Evolutionary conservation across 2,888 invertebrate genomes (phyloP).

Genomic region (Pyralis farinalis): DNA sequence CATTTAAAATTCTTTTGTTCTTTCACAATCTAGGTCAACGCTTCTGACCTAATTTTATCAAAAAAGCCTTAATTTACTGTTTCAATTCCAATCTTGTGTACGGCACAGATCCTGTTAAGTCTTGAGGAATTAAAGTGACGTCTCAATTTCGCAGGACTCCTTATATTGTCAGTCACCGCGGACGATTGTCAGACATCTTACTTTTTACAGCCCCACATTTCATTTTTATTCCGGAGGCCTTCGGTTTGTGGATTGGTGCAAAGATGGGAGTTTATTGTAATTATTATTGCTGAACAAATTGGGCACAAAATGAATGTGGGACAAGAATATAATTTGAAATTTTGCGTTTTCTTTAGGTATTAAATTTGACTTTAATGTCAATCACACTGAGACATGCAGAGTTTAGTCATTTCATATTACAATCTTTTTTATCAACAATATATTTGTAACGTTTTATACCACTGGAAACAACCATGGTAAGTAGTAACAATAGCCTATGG

Average conservation of each 20-base stretch:
- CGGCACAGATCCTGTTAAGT: conserved; percentile 13
- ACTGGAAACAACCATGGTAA: no score
- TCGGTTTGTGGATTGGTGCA: conserved; percentile 24
- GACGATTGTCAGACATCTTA: conserved; percentile 26
- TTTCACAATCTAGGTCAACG: conserved; percentile 11
- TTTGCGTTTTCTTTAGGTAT: no score
- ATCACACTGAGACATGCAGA: no score
- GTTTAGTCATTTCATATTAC: no score
- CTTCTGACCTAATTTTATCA: conserved; percentile 13
- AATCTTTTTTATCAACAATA: no score
- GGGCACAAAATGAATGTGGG: background rate
- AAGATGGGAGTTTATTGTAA: conserved; percentile 12
- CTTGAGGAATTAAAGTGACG: conserved; percentile 30
- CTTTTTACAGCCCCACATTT: conserved; percentile 60
- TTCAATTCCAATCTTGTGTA: conserved; percentile 24
- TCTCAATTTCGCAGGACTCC: conserved; percentile 26
- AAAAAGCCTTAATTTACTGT: conserved; percentile 24
- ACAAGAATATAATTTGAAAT: background rate
- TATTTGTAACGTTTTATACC: no score
- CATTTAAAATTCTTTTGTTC: conserved; percentile 19
- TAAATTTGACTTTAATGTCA: no score
- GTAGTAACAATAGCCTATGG: no score
- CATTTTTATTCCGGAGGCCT: conserved; percentile 56
- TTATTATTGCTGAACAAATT: conserved; percentile 1
- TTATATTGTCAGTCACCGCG: conserved; percentile 15